phyloP scores from a whole-genome alignment of 2,888 invertebrate genomes.

The Acanthoscelides obtectus region DNA sequence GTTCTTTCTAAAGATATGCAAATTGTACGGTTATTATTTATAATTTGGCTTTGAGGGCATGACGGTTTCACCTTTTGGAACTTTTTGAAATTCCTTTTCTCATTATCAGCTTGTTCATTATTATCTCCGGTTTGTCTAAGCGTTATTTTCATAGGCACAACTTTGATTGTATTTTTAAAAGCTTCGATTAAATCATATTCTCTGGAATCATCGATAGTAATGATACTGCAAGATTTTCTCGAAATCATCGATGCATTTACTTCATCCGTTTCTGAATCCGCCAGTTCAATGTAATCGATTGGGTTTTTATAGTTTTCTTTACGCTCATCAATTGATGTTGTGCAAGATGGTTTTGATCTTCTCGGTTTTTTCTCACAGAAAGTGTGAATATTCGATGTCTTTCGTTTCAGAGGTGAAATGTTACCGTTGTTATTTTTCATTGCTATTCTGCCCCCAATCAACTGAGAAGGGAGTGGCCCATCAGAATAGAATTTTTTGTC shows the following conservation, averaged over 20 bases:
- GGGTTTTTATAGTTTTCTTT: neutral
- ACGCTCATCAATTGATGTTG: neutral
- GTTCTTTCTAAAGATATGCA: neutral
- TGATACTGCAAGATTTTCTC: neutral
- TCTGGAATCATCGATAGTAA: neutral
- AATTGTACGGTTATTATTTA: neutral
- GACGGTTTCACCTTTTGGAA: neutral
- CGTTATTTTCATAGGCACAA: neutral
- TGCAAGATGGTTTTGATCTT: neutral
- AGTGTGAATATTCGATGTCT: neutral
- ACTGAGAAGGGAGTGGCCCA: too few relatives aligned
- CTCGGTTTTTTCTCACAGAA: neutral
- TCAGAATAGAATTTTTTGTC: too few relatives aligned
- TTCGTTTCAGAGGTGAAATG: too few relatives aligned
- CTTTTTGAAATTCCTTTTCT: neutral
- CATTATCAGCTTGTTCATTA: neutral
- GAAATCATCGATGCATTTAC: neutral
- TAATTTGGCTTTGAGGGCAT: neutral
- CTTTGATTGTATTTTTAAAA: neutral
- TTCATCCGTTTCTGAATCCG: neutral
- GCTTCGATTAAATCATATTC: neutral
- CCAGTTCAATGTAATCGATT: neutral
- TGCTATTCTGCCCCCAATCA: neutral
- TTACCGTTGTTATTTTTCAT: neutral
- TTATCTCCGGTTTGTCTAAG: neutral